Evolutionary conservation across 2,797 vertebrate genomes (phyloP).

Genomic region (Eidolon dupreanum): DNA sequence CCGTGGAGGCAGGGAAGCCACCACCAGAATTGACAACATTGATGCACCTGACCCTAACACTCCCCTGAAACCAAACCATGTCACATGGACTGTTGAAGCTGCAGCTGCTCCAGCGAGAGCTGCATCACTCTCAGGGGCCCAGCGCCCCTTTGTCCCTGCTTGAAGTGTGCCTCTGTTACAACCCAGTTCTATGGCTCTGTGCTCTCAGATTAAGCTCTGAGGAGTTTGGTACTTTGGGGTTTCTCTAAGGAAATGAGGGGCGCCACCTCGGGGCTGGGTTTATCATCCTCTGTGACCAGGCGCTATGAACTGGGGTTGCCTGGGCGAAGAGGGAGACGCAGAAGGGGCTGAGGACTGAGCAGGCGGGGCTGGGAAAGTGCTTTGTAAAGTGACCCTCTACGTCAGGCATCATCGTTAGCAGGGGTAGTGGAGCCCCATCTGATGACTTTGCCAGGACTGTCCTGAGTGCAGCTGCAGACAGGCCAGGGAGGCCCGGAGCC

Average conservation of each 20-base stretch:
- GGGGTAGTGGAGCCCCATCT: neutral
- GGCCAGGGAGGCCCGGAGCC: neutral
- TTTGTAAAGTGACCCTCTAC: neutral
- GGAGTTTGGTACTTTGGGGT: neutral
- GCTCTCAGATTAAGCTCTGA: too few relatives aligned
- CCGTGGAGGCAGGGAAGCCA: neutral
- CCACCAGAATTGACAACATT: accelerated
- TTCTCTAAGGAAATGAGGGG: neutral
- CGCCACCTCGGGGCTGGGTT: neutral
- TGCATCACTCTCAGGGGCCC: accelerated
- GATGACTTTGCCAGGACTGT: neutral
- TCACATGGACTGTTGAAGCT: accelerated
- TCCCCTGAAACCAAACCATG: neutral
- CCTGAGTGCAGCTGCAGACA: neutral
- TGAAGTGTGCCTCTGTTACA: neutral
- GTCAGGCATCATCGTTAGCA: neutral
- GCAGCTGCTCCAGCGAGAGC: neutral
- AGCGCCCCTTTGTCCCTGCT: neutral
- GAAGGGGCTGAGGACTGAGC: neutral
- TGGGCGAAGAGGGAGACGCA: neutral
- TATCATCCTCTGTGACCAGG: accelerated
- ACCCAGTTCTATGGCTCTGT: neutral
- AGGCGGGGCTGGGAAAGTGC: neutral
- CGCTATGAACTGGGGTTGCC: neutral
- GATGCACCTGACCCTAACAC: accelerated